Evolutionary conservation across 2,888 invertebrate genomes (phyloP).

Genomic region (Leptopilina syphax): DNA sequence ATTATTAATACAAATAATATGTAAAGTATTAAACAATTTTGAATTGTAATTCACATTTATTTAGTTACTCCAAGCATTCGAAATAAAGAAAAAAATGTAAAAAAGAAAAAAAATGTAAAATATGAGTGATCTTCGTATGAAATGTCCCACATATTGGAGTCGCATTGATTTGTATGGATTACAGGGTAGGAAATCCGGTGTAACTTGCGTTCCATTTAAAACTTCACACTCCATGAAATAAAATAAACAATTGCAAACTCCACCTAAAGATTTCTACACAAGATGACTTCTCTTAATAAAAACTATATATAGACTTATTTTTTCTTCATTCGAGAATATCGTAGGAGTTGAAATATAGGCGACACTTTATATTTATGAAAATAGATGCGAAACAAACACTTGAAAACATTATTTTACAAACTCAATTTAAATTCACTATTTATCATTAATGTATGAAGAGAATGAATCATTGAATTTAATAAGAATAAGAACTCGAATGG

Average conservation of each 20-base stretch:
- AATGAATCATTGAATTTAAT: not conserved
- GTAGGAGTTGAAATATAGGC: conserved; percentile 61
- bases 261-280: not conserved
- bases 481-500: not conserved
- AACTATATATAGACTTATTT: too few species aligned
- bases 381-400: conserved; percentile 49
- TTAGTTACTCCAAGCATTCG: too few species aligned
- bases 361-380: conserved; percentile 56
- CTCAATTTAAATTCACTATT: not conserved
- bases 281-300: not conserved
- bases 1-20: too few species aligned
- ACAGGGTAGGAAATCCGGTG: conserved; percentile 4
- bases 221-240: not conserved
- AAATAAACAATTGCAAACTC: not conserved
- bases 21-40: too few species aligned
- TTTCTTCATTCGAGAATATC: conserved; percentile 33
- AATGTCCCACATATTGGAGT: not conserved
- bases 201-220: not conserved
- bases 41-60: too few species aligned
- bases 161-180: conserved; percentile 43
- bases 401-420: not conserved
- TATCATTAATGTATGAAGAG: not conserved
- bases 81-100: too few species aligned
- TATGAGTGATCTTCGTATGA: conserved; percentile 15
- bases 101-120: too few species aligned